Evolutionary conservation across 2,797 vertebrate genomes (phyloP), one percentile per base, ranked within the genome.

Genomic region (Adrianichthys oophorus): DNA sequence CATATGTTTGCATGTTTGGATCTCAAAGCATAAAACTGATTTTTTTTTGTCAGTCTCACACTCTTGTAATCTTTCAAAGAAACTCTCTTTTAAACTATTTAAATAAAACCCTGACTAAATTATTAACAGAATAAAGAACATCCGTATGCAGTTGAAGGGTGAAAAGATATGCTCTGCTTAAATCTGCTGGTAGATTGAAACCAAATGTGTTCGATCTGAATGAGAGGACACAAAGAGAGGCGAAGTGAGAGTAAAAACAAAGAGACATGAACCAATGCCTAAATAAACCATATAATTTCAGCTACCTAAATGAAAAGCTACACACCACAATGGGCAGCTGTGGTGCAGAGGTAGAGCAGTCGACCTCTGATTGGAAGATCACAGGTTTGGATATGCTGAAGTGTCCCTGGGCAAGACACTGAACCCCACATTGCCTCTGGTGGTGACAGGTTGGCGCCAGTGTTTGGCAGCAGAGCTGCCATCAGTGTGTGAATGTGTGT

Each of bases 91-190:
- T 51, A 48, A 67, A 76, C 73, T 70, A 68, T 82, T 65, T 62
- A 63, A 52, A 68, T 80, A 83, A 79, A 78, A 59, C 57, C 70
- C 79, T 81, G 79, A 78, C 56, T 67, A 84, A 82, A 79, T 72
- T 74, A 79, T 83, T 76, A 79, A 76, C 13, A 19, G 47, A 59
- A 58, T 44, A 70, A 82, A 79, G 56, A 72, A 51, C 56, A 66
- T 77, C 63, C 67, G 59, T 68, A 72, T 70, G 68, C 57, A 74
- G 32, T 21, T 2, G 19, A 21, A 3, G 19, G 52, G 50, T 43
- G 59, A 43, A 74, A 72, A 59, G 70, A 50, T 71, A 69, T 41
- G 42, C 1, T 75, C 74, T 62, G 60, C 70, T 55, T 53, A 48
- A 29, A 82, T 79, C 65, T 61, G 48, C 57, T 60, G 15, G 7